A percentile compares a stretch with the other conserved stretches of the same genome.
phyloP scores from a whole-genome alignment of 2,797 vertebrate species.

The Rhabdomys pumilio region DNA sequence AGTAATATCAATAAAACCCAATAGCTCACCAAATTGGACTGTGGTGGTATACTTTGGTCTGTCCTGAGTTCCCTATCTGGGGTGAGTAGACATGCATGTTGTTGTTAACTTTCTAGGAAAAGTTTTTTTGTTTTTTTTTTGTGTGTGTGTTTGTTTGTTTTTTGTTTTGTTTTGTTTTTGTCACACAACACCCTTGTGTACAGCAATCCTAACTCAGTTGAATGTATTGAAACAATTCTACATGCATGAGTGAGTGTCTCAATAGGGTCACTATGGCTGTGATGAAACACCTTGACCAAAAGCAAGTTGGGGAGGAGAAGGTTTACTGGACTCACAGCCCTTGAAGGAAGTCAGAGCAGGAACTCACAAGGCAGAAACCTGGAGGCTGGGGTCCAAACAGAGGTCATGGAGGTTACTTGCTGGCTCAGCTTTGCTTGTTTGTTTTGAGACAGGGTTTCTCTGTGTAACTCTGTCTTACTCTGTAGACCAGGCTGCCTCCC shows the following conservation, averaged over 20 bases:
- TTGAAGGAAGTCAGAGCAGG: not conserved
- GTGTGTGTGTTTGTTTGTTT: no score
- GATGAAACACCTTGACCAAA: not conserved
- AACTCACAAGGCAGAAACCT: not conserved
- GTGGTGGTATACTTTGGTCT: not conserved
- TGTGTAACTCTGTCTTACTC: not conserved
- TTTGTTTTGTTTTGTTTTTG: no score
- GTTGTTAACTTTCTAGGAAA: not conserved
- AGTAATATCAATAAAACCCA: not conserved
- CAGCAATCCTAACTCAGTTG: not conserved
- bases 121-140: not conserved
- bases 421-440: not conserved
- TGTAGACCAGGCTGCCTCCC: not conserved
- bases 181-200: not conserved
- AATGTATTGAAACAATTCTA: not conserved
- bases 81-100: not conserved
- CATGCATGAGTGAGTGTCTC: not conserved
- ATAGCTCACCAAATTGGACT: not conserved
- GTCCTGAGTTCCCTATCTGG: not conserved
- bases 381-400: not conserved
- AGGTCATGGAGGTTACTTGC: not conserved
- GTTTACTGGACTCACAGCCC: not conserved
- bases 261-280: not conserved
- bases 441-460: not conserved
- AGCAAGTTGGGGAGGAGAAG: not conserved